Conservation (phyloP, 1,140 invertebrate genomes). For the Goniozus legneri region DNA sequence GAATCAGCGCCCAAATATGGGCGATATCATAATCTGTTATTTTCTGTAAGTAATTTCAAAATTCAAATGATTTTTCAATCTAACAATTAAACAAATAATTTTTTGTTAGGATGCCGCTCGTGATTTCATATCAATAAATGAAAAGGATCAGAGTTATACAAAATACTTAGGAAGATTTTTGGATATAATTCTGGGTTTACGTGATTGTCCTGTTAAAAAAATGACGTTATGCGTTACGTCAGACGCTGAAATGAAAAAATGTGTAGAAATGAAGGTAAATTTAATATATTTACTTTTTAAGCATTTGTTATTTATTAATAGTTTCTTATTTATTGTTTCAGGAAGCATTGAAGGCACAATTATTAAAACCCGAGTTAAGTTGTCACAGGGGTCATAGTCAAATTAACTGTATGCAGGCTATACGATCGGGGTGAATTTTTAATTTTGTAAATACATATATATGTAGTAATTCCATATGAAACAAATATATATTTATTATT, state of each 20-base stretch:
- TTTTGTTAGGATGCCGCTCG: conserved; percentile 66
- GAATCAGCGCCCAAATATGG: conserved; percentile 69
- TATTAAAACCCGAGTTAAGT: conserved; percentile 82
- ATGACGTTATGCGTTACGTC: conserved; percentile 90
- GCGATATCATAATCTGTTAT: conserved; percentile 63
- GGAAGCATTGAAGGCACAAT: conserved; percentile 81
- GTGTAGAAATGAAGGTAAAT: conserved; percentile 85
- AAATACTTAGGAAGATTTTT: conserved; percentile 63
- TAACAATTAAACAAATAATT: not conserved
- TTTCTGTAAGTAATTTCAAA: conserved; percentile 57
- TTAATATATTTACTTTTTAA: not conserved
- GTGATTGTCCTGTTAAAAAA: conserved; percentile 73
- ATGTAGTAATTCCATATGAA: not conserved
- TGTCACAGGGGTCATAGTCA: conserved; percentile 84
- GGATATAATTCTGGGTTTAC: conserved; percentile 67
- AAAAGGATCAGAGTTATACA: conserved; percentile 61
- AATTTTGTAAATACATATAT: conserved; percentile 21
- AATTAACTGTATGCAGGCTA: conserved; percentile 85
- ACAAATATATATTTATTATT: too few relatives aligned
- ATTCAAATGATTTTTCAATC: conserved; percentile 13
- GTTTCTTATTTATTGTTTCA: conserved; percentile 54
- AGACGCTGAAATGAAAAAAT: conserved; percentile 86
- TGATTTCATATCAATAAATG: conserved; percentile 60
- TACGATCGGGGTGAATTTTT: conserved; percentile 67
- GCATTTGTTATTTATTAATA: too few relatives aligned